phyloP scores from a whole-genome alignment of 2,113 vertebrate species.

The Neoarius graeffei region DNA sequence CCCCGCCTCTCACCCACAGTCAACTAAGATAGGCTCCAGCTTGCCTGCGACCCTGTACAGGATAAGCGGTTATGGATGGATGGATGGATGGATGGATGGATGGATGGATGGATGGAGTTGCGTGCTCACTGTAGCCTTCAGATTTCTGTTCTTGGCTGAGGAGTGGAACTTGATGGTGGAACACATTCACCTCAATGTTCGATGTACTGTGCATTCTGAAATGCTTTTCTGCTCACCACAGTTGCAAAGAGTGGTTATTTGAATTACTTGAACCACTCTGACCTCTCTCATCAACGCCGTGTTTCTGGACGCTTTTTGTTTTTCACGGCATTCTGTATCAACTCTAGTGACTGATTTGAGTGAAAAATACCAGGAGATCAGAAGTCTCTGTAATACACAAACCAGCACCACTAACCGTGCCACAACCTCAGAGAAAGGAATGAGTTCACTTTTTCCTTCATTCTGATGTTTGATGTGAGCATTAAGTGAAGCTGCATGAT shows the following conservation, averaged over 20 bases:
- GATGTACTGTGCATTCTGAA: neutral
- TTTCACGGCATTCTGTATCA: neutral
- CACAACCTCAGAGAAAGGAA: neutral
- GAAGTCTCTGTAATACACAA: neutral
- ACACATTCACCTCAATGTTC: neutral
- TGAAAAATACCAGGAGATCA: neutral
- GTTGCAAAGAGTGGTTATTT: neutral
- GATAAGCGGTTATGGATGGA: too few species aligned
- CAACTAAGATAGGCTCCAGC: too few species aligned
- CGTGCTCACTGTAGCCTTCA: neutral
- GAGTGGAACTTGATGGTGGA: neutral
- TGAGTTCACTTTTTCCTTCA: neutral
- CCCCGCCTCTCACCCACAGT: too few species aligned
- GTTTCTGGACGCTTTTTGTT: neutral
- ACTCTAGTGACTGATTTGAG: neutral
- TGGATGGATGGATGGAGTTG: neutral
- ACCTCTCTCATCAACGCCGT: neutral
- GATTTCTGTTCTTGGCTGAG: neutral
- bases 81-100: too few species aligned
- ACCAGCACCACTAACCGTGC: neutral
- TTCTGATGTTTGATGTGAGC: neutral
- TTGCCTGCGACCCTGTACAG: too few species aligned
- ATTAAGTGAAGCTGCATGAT: neutral
- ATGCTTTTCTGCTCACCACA: neutral
- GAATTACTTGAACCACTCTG: neutral